Base-by-base conservation (phyloP, 1,140 invertebrate genomes). In the Euwallacea fornicatus region DNA sequence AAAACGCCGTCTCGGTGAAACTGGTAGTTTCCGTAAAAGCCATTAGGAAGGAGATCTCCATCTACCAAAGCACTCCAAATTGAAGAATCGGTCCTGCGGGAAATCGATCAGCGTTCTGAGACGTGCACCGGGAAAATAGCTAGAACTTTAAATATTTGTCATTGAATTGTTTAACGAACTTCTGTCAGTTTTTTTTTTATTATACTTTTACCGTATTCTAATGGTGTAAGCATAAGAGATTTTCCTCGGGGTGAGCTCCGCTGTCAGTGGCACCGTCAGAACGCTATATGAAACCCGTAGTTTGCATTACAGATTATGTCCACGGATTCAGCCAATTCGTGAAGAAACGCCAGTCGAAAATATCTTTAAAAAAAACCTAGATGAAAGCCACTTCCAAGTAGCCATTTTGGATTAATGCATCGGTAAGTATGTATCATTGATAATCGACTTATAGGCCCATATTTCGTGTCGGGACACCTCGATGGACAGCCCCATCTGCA, bases 61-160 rank as follows among this genome's bases (percentile, higher is more conserved):
- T 33, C 42, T 43, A 33, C 62, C 10, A 46, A 56, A 69, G 61
- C 46, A 61, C 43, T 62, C 15, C 44, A 66, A 71, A 50, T 72
- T 42, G 63, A 67, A 41, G 70, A 72, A 67, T 54, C 54, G 44
- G 70, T 53, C 56, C 58, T n/a, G n/a, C n/a, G n/a, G n/a, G n/a
- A n/a, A n/a, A n/a, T n/a, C n/a, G n/a, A n/a, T n/a, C n/a, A n/a
- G n/a, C n/a, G n/a, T n/a, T n/a, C n/a, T 67, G 55, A 46, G 11
- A 62, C 59, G 50, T 67, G 65, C 58, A 67, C 46, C 33, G 61
- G 58, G 21, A 67, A 61, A 7, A 72, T 72, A 11, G 55, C 46
- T 46, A 33, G 21, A 42, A 58, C 44, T 46, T 7, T 67, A 41
- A 7, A 69, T 61, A 61, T 33, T 33, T 33, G 21, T 33, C 21